Conservation (phyloP, 2,888 invertebrate genomes). For the Eurois occulta region DNA sequence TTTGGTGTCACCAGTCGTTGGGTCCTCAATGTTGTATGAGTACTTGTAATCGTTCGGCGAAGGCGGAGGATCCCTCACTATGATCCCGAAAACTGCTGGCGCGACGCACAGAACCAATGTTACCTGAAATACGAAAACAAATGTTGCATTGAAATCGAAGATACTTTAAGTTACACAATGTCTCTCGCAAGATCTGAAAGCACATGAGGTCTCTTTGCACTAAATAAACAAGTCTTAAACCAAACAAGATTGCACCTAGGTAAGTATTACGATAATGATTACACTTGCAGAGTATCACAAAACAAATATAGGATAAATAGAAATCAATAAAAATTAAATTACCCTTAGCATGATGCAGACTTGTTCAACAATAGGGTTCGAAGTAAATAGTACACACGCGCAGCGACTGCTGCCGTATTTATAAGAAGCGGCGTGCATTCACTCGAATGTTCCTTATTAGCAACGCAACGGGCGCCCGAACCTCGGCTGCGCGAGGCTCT, state of each 20-base stretch:
- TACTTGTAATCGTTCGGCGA: slow-evolving; percentile 84
- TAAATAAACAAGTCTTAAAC: slow-evolving; percentile 40
- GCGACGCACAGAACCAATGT: slow-evolving; percentile 71
- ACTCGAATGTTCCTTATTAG: slow-evolving; percentile 82
- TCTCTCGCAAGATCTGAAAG: slow-evolving; percentile 28
- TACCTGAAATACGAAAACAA: slow-evolving; percentile 65
- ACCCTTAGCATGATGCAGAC: slow-evolving; percentile 80
- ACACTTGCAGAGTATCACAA: slow-evolving; percentile 17
- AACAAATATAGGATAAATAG: slow-evolving; percentile 32
- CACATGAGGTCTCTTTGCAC: slow-evolving; percentile 11
- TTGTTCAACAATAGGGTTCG: slow-evolving; percentile 77
- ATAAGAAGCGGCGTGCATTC: slow-evolving; percentile 83
- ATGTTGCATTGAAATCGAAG: slow-evolving; percentile 33
- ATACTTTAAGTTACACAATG: slow-evolving; percentile 16
- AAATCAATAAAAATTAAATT: slow-evolving; percentile 64
- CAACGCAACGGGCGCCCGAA: slow-evolving; percentile 61
- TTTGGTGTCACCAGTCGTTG: slow-evolving; percentile 85
- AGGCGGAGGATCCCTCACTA: slow-evolving; percentile 83
- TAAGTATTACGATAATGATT: not conserved
- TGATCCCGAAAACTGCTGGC: slow-evolving; percentile 77
- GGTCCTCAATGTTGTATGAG: slow-evolving; percentile 89
- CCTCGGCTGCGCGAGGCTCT: slow-evolving; percentile 61
- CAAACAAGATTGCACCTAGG: not conserved
- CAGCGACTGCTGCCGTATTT: slow-evolving; percentile 78
- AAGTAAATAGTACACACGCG: slow-evolving; percentile 75